Base-by-base conservation (phyloP, 2,113 vertebrate species). In the Eulemur rufifrons region DNA sequence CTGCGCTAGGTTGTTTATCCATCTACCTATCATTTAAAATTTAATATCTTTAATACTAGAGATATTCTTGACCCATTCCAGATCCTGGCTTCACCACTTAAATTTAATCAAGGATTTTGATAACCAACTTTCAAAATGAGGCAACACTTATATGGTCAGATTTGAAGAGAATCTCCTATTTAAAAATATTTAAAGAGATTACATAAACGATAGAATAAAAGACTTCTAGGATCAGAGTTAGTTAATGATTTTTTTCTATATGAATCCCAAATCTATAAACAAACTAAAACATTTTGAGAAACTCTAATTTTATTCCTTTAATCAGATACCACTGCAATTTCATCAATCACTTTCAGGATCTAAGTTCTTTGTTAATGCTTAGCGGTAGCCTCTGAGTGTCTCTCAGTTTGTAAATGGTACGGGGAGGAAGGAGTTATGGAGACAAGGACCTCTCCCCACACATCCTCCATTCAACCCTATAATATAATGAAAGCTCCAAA, bases 41-140 rank as follows among this genome's bases (percentile, higher is more conserved):
- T 66, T 27, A 83, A 37, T 42, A 14, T 69, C 45, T 71, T 83
- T 14, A 80, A 52, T 82, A 78, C 27, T 74, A 76, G 34, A 71
- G 32, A n/a, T 76, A 61, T 32, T 85, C 15, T 21, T 2, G 2
- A 42, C 7, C 8, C 42, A 66, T 47, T 81, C 20, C 42, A 95
- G n/a, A 66, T 0, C 2, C 15, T 88, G 32, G 20, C 20, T 71
- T 91, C 3, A 86, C 10, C 6, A 68, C 21, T 66, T 88, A 66
- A 97, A 82, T 92, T 29, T 90, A 81, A 74, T 88, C 7, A 76
- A 84, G 14, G 10, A 54, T 76, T 93, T 91, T 93, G 15, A 7
- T 91, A 61, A 20, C 39, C 39, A 86, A 29, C 21, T 86, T 86
- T 89, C 6, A 39, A 93, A 76, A 54, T 76, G 76, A 95, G 29